Conservation (phyloP, 2,888 invertebrate species). For the Drosophila mimetica region DNA sequence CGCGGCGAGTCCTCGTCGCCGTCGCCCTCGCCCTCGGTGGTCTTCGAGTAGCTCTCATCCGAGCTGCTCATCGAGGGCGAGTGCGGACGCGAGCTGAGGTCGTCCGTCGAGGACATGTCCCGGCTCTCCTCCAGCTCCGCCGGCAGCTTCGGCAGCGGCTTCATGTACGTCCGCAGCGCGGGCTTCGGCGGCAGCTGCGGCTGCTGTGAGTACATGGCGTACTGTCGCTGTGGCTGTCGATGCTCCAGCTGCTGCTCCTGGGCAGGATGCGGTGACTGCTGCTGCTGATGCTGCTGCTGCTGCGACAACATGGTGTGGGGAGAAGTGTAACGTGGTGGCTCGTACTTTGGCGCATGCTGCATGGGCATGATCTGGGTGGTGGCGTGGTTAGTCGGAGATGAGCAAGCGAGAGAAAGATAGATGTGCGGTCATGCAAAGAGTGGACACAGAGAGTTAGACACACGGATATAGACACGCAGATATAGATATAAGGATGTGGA, state of each 20-base stretch:
- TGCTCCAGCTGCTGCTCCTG: constrained; percentile 44
- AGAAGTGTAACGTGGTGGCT: constrained; percentile 84
- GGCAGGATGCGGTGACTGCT: constrained; percentile 51
- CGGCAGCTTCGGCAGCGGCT: constrained; percentile 87
- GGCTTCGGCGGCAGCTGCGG: constrained; percentile 85
- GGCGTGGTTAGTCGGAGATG: constrained; percentile 37
- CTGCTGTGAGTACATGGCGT: constrained; percentile 80
- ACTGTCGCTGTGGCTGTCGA: constrained; percentile 39
- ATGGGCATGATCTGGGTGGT: constrained; percentile 82
- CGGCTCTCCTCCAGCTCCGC: constrained; percentile 84
- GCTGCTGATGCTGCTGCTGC: constrained; percentile 77
- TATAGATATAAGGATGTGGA: constrained; percentile 19
- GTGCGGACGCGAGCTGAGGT: constrained; percentile 91
- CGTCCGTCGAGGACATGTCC: constrained; percentile 90
- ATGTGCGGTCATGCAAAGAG: constrained; percentile 64
- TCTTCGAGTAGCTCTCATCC: constrained; percentile 93
- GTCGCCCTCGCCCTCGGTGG: constrained; percentile 89
- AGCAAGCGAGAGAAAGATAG: constrained; percentile 46
- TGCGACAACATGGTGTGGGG: constrained; percentile 82
- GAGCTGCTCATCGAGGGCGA: constrained; percentile 93
- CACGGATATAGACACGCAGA: constrained; percentile 27
- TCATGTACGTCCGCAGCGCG: constrained; percentile 84
- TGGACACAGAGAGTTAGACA: constrained; percentile 60
- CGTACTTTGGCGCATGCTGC: constrained; percentile 84
- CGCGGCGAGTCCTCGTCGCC: constrained; percentile 84